Evolutionary conservation across 1,140 invertebrate species (phyloP), one percentile per base, ranked within the genome.

Genomic region (Laodelphax striatellus): DNA sequence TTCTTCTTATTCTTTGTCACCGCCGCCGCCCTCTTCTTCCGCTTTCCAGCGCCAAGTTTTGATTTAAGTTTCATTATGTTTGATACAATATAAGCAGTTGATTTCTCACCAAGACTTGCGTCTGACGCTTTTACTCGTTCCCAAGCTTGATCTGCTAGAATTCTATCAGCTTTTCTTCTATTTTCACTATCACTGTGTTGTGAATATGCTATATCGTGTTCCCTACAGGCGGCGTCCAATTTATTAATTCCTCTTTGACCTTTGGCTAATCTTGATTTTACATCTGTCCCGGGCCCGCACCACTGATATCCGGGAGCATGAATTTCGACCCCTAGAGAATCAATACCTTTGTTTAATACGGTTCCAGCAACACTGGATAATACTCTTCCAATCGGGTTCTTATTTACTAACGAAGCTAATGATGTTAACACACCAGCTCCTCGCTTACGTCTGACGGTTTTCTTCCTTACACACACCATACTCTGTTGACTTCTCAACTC

Each of bases 121-220:
- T 77, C 70, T 63, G 66, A 71, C 13, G 73, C 62, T 60, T 69
- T 67, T 43, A 74, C 64, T 63, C 68, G 63, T 19, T 57, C 65
- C 67, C 72, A 31, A 55, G 72, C 73, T 64, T 67, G 70, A 43
- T 71, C 61, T 17, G 65, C 63, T 55, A 75, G 64, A 57, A 67
- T 24, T 62, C 65, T 63, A 68, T 75, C 73, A 43, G 72, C 74
- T 60, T 62, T 44, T 61, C 73, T 69, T 67, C 73, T 66, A 28
- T 61, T 60, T 14, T 57, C n/a, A 56, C 71, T 58, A 65, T 72
- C 62, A 41, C 67, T 69, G 44, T 66, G 41, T 41, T 41, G 41
- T 4, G 28, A 41, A 42, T 75, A 76, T 13, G 67, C 65, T 54
- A 76, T 75, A 67, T 76, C 71, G 61, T 76, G 76, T 16, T 70